Base-by-base conservation (phyloP, 2,113 vertebrate genomes). In the Himantopus leucocephalus region DNA sequence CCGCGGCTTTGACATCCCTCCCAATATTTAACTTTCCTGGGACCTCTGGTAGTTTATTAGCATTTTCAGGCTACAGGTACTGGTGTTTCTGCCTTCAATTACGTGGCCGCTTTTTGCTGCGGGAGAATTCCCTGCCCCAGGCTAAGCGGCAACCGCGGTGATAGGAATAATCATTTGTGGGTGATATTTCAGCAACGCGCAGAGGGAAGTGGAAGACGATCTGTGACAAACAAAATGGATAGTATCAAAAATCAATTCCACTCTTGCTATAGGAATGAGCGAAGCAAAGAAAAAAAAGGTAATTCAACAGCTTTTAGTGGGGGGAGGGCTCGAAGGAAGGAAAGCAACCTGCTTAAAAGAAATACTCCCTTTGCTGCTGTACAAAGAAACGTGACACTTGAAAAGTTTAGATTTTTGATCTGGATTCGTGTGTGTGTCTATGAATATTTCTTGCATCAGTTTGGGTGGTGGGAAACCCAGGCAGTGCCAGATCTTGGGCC, bases 1-100 rank as follows among this genome's bases (percentile, higher is more conserved):
- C 41, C 8, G 5, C 0, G 0, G 64, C 78, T 53, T 70, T 97
- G 96, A 96, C 86, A 85, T 71, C 73, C 68, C 81, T 95, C 78
- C 85, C 85, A 66, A 20, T 77, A 85, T 94, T 97, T 96, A 97
- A 97, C 96, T 97, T 97, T 95, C 85, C 90, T 91, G 95, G 92
- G 94, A 95, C 77, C 90, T 96, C 67, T 81, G 88, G 80, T 97
- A 96, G 87, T 75, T 96, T 95, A 85, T 88, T 93, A 97, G 91
- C 86, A 78, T 94, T 96, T 87, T 48, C 81, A 60, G 52, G 93
- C 84, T 92, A 83, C 91, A 88, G 92, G 92, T 95, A 27, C 35
- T 45, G 59, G 77, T 67, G 68, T 85, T 93, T 89, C 88, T 92
- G 59, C 71, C 88, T 80, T 92, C 94, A 95, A 94, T 96, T 96